Conservation (phyloP, 2,888 invertebrate genomes). For the Acanthosepion lycidas region DNA sequence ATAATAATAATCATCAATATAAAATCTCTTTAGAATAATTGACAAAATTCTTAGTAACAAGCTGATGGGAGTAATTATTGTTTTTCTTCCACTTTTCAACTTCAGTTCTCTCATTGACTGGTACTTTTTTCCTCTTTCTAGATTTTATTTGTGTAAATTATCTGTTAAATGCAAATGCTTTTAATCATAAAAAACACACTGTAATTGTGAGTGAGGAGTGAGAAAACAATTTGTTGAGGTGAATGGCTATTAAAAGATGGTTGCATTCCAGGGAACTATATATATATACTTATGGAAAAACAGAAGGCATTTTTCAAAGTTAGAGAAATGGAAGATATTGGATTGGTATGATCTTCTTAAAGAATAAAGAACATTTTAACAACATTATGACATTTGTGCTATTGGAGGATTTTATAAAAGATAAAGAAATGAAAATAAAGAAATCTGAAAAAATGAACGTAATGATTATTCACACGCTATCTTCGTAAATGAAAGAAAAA, state of each 20-base stretch:
- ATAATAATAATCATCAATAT: background rate
- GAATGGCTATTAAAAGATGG: background rate
- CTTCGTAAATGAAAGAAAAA: background rate
- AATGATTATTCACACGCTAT: background rate
- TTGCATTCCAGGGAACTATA: background rate
- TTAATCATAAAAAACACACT: background rate
- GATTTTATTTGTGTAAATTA: constrained; percentile 10
- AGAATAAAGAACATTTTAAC: background rate
- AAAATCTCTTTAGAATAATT: background rate
- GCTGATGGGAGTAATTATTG: background rate
- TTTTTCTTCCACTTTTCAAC: background rate
- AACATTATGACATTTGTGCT: background rate
- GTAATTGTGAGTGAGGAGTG: background rate
- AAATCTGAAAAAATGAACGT: background rate
- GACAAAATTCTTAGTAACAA: background rate
- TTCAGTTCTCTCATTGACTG: background rate
- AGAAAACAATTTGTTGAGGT: background rate
- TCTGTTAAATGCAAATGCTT: background rate
- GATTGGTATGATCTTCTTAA: background rate
- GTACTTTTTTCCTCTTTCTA: background rate
- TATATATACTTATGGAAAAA: background rate
- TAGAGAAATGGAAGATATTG: background rate
- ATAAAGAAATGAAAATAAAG: background rate
- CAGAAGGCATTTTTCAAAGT: background rate
- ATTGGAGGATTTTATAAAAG: background rate